phyloP scores from a whole-genome alignment of 2,797 vertebrate genomes.

The Babyrousa celebensis region DNA sequence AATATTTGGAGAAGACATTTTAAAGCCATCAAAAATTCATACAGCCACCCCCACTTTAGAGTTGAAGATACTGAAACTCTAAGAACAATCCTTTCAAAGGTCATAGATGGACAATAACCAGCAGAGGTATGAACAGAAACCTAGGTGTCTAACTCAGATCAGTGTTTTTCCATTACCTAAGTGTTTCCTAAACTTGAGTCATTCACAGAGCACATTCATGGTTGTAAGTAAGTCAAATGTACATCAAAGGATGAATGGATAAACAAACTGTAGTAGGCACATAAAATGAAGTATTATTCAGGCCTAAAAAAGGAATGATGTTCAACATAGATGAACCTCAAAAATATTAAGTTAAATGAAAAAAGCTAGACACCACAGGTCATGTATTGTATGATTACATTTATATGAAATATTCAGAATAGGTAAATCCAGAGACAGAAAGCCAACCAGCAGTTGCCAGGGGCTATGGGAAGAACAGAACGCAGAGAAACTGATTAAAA shows the following conservation, averaged over 20 bases:
- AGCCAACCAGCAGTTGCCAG: background rate
- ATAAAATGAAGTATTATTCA: background rate
- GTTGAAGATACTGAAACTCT: background rate
- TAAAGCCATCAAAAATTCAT: constrained; percentile 45
- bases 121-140: background rate
- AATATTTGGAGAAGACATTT: constrained; percentile 51
- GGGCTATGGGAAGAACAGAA: background rate
- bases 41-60: background rate
- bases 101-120: background rate
- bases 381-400: background rate
- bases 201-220: background rate
- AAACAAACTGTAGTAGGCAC: background rate
- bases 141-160: background rate
- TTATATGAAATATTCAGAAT: constrained; percentile 3
- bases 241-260: background rate
- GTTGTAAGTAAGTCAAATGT: constrained; percentile 21
- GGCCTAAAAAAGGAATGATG: background rate
- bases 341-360: background rate
- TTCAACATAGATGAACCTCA: background rate
- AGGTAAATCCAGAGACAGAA: background rate
- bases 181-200: background rate
- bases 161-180: background rate
- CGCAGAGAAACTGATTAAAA: background rate
- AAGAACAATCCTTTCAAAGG: constrained; percentile 35
- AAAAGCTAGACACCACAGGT: background rate